Base-by-base conservation (phyloP, 2,113 vertebrate species). In the Dromas ardeola region DNA sequence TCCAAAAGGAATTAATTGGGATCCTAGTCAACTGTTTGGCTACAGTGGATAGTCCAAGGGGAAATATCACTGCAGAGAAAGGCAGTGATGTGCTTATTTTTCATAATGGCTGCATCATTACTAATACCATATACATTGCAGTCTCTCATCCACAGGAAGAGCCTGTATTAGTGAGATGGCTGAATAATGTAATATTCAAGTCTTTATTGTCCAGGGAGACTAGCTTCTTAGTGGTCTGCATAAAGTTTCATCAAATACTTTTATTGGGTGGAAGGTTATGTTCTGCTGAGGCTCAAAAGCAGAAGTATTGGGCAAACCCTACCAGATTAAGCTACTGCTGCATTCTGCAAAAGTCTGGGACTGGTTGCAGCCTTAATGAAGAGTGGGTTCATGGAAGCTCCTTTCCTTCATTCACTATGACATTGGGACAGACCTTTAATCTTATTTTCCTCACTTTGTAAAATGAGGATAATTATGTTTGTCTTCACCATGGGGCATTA, bases 71-170 rank as follows among this genome's bases (percentile, higher is more conserved):
- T 59, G 62, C 40, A 65, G 58, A 86, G 27, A 38, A 56, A 88
- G 52, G 18, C 38, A 73, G 30, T 43, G 38, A 93, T 70, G 81
- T 87, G 73, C 59, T 86, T 83, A 32, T 62, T 55, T 73, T 94
- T 91, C 73, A 22, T 97, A 92, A 84, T 62, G 71, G 22, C 42
- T 93, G 52, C 45, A 70, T 95, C 67, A 83, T 73, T 81, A 73
- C 56, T 47, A 82, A 62, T 4, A 81, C 40, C 72, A 45, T 13
- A 71, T 25, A 42, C 32, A n/a, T 26, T 71, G 22, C 58, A 86
- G 72, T 83, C 32, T 93, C 89, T 96, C 69, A 94, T 93, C 86
- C 34, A 6, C 50, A 56, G 72, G 42, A 95, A 59, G 61, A 95
- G 21, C 14, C 30, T 26, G 3, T 40, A 66, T 90, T 95, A 93